Evolutionary conservation across 1,140 invertebrate species (phyloP), one percentile per base, ranked within the genome.

Genomic region (Pseudomyrmex sp.): DNA sequence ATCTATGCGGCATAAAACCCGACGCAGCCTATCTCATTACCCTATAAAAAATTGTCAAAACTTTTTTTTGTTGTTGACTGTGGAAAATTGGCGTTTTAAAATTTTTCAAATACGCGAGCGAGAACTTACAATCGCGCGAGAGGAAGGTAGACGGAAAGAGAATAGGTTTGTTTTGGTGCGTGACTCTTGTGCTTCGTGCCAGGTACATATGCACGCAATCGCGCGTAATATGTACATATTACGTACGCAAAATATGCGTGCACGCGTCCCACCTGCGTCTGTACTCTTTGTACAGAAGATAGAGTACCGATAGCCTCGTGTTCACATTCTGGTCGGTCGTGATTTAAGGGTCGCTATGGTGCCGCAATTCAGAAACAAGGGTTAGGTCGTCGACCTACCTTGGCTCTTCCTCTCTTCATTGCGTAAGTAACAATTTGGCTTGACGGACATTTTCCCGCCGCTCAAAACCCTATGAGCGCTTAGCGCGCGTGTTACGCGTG

Each of bases 311-410:
- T 89, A 89, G 74, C 74, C 58, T 73, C 77, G 59, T 44, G 80
- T 66, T 62, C 88, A 80, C 80, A 86, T 84, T 56, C 66, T 80
- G 74, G 61, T 69, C 87, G 65, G 77, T 72, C 85, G 88, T 89
- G 88, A 89, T 89, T 89, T 89, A 89, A 85, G 88, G 88, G 88
- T 89, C 88, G 88, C 88, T 87, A 89, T 89, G 88, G 83, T 72
- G 83, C 82, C 85, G 77, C 88, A 68, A 89, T 89, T 89, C 85
- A 89, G 88, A 89, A 89, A 89, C 88, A 89, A 89, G 77, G 79
- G 88, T 89, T 35, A 35, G 35, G 35, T 89, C 88, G 83, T 89
- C 82, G 83, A 89, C 89, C 85, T 69, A 80, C 35, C 35, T 5
- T 35, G 35, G 69, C 48, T 58, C 62, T n/a, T n/a, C 50, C 26